Evolutionary conservation across 2,797 vertebrate species (phyloP).

Genomic region (Lithobates pipiens): DNA sequence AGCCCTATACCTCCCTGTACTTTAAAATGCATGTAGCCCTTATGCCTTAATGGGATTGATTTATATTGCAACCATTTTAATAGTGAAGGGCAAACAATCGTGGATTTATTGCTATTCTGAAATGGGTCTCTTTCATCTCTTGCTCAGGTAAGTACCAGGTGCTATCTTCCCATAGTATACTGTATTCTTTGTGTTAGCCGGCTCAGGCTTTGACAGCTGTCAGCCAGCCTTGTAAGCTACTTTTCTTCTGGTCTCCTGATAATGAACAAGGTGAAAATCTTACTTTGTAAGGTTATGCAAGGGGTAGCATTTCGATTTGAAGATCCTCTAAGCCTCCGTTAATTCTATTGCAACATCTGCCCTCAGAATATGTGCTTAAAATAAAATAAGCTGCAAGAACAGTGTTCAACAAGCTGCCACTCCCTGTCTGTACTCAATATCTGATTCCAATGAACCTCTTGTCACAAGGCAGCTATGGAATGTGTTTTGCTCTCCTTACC

Average conservation of each 20-base stretch:
- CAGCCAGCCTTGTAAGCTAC: not conserved
- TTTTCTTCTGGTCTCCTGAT: not conserved
- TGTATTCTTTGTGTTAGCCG: not conserved
- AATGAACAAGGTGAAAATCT: not conserved
- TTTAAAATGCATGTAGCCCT: not conserved
- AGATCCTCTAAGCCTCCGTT: slow-evolving; percentile 33
- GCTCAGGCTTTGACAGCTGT: not conserved
- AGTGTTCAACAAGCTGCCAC: slow-evolving; percentile 51
- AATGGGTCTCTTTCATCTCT: not conserved
- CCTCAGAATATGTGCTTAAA: slow-evolving; percentile 36
- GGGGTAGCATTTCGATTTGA: not conserved
- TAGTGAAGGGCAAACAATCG: not conserved
- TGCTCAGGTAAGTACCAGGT: slow-evolving; percentile 6
- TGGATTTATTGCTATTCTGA: not conserved
- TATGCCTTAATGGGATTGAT: not conserved
- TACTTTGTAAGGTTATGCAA: slow-evolving; percentile 11
- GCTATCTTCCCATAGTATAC: not conserved
- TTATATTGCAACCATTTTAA: not conserved
- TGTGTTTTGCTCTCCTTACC: slow-evolving; percentile 50
- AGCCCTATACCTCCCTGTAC: not conserved
- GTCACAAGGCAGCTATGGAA: slow-evolving; percentile 55
- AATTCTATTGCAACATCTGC: slow-evolving; percentile 51
- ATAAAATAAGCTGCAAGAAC: slow-evolving; percentile 53
- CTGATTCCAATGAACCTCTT: slow-evolving; percentile 40
- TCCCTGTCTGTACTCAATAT: slow-evolving; percentile 48